phyloP scores from a whole-genome alignment of 2,113 vertebrate species.

The Colinus virginianus region DNA sequence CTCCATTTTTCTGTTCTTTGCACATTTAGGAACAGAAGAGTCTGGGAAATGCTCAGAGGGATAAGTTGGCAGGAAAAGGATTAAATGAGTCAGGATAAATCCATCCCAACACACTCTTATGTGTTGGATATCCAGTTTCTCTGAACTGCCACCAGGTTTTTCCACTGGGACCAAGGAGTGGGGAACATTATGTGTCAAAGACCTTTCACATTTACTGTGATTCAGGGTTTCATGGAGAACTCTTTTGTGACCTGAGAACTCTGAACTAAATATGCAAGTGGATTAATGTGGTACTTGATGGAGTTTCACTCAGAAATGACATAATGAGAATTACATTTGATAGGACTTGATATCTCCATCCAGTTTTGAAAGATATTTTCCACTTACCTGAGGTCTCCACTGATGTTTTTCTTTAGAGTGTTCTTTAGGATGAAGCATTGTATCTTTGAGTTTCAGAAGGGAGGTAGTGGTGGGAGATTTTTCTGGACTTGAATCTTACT shows the following conservation, averaged over 20 bases:
- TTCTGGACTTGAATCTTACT: background rate
- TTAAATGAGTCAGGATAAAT: background rate
- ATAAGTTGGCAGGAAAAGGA: background rate
- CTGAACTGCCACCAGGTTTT: background rate
- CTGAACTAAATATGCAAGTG: background rate
- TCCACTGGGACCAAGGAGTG: background rate
- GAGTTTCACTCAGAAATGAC: background rate
- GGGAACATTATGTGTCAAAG: background rate
- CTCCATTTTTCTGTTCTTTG: background rate
- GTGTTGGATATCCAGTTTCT: background rate
- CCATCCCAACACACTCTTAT: background rate
- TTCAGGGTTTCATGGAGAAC: background rate
- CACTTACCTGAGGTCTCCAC: background rate
- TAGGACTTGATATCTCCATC: background rate
- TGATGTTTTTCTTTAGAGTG: background rate
- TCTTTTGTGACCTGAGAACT: background rate
- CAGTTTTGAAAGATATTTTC: background rate
- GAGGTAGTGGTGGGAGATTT: background rate
- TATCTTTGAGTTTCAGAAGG: background rate
- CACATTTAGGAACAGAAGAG: background rate
- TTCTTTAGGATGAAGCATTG: background rate
- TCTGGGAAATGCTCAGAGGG: rapidly evolving
- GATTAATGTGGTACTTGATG: rapidly evolving
- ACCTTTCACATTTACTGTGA: background rate
- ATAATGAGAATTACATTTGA: background rate